Base-by-base conservation (phyloP, 1,140 invertebrate genomes). In the Drosophila micromelanica region DNA sequence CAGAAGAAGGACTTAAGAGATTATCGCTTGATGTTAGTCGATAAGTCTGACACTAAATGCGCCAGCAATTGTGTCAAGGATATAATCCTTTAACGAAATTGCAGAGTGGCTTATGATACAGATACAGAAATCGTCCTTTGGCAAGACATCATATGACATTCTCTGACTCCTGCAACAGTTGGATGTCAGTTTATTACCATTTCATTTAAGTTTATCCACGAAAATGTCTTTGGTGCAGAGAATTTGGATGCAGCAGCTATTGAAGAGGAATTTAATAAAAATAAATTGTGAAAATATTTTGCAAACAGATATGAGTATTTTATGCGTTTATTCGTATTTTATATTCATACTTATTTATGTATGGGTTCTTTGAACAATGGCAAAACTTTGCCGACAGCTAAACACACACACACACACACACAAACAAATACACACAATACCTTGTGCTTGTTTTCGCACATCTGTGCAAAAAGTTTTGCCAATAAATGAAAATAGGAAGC, bases 401-500 rank as follows among this genome's bases (percentile, higher is more conserved):
- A 62, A 45, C 7, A 43, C 32, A 52, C 15, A 35, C 17, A 55
- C 11, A 48, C 32, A 42, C 12, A 38, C 7, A 37, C 6, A 55
- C 17, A 55, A 9, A 52, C n/a, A 51, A 17, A 45, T 1, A 40
- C n/a, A 45, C 17, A 61, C 13, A 42, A 43, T 70, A 63, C 45
- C 55, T 51, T 65, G 30, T 49, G n/a, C 68, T 54, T 81, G 63
- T 75, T 72, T 63, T 68, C 63, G 74, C 74, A 64, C 84, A 87
- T 68, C 65, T 86, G 78, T 52, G 75, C 67, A 63, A 73, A 77
- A 82, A 86, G 78, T 86, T 86, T 86, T 80, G 76, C 63, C 78
- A 86, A 86, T 86, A 86, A 86, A 86, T 86, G 81, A 87, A 86
- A 86, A 86, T 87, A 87, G 78, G 81, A 86, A 86, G 71, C 71